phyloP scores from a whole-genome alignment of 2,113 vertebrate genomes.

The Eupsittula cactorum region DNA sequence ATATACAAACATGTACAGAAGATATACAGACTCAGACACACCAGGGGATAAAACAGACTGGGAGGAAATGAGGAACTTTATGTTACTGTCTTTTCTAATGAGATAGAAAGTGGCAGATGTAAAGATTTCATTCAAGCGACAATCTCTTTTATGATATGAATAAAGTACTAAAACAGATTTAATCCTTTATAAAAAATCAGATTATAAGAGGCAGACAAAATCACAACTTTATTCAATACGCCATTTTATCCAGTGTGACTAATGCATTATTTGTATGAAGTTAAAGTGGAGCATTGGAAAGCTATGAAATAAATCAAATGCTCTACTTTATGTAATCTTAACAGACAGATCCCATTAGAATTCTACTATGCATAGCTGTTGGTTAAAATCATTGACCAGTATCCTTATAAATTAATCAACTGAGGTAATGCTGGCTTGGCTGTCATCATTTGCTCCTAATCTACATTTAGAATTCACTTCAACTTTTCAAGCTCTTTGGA shows the following conservation, averaged over 20 bases:
- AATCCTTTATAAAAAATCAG: conserved; percentile 77
- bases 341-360: conserved; percentile 80
- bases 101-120: conserved; percentile 59
- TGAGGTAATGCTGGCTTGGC: conserved; percentile 71
- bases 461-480: conserved; percentile 76
- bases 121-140: conserved; percentile 63
- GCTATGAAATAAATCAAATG: conserved; percentile 81
- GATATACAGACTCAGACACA: conserved; percentile 30
- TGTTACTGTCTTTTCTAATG: conserved; percentile 57
- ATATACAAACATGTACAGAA: conserved; percentile 29
- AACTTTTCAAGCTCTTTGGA: conserved; percentile 69
- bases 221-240: conserved; percentile 76
- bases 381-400: conserved; percentile 83
- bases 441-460: conserved; percentile 76
- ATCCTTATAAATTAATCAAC: conserved; percentile 80
- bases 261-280: conserved; percentile 81
- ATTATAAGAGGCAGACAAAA: conserved; percentile 77
- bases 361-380: conserved; percentile 74
- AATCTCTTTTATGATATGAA: conserved; percentile 69
- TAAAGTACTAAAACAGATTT: conserved; percentile 71
- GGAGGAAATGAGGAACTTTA: conserved; percentile 37
- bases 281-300: conserved; percentile 77
- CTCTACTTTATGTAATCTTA: conserved; percentile 78
- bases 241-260: conserved; percentile 79
- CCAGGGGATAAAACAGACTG: conserved; percentile 48